Percentiles rank a stretch among this genome's conserved stretches.
Conservation (phyloP, 2,797 vertebrate species). For the Lepilemur septentrionalis region DNA sequence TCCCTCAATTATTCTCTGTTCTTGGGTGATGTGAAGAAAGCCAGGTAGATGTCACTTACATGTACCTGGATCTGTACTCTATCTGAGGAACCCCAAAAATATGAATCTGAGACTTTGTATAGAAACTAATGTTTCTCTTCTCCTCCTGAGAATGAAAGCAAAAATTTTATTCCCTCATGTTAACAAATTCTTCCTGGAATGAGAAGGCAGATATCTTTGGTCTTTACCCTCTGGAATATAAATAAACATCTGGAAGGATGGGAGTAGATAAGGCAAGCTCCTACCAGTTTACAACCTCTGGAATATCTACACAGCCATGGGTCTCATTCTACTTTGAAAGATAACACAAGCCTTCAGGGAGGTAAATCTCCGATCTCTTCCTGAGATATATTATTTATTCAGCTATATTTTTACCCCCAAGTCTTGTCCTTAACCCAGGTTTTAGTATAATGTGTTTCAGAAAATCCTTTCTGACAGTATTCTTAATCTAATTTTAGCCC, state of each 20-base stretch:
- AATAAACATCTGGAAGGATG: not conserved
- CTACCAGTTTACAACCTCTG: not conserved
- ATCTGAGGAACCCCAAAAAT: not conserved
- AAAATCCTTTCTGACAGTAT: not conserved
- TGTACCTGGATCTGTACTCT: not conserved
- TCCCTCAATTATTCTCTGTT: not conserved
- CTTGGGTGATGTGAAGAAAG: not conserved
- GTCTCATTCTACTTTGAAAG: not conserved
- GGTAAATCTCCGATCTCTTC: not conserved
- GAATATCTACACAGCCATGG: not conserved
- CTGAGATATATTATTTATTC: not conserved
- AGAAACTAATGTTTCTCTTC: not conserved
- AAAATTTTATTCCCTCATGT: not conserved
- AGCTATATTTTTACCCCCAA: not conserved
- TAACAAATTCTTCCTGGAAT: not conserved
- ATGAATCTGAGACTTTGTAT: not conserved
- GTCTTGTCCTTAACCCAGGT: not conserved
- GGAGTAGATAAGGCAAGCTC: not conserved
- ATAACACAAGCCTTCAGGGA: not conserved
- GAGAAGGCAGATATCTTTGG: not conserved
- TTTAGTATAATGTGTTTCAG: not conserved
- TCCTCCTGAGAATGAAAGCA: not conserved
- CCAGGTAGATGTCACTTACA: not conserved
- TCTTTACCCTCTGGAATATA: not conserved
- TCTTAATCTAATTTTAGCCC: not conserved